Percentiles rank a stretch among this genome's conserved stretches.
Evolutionary conservation across 2,888 invertebrate genomes (phyloP).

Genomic region (Phyllotreta striolata): DNA sequence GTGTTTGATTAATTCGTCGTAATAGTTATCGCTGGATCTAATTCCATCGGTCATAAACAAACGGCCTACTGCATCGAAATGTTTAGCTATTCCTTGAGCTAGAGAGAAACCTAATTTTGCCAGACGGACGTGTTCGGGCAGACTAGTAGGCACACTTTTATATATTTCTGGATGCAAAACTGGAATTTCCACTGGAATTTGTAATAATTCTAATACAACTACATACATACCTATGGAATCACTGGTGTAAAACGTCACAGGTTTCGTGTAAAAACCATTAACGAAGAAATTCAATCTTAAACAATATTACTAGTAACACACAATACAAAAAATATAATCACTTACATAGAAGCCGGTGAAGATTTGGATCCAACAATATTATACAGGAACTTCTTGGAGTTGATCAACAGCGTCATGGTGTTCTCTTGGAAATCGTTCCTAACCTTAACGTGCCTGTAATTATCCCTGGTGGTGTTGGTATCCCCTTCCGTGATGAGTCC

Average conservation of each 20-base stretch:
- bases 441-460: slow-evolving; percentile 22
- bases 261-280: slow-evolving; percentile 21
- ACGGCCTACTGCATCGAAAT: slow-evolving; percentile 32
- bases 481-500: slow-evolving; percentile 32
- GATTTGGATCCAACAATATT: slow-evolving; percentile 18
- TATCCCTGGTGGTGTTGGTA: slow-evolving; percentile 15
- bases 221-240: slow-evolving; percentile 31
- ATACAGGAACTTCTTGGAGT: slow-evolving; percentile 32
- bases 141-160: slow-evolving; percentile 2
- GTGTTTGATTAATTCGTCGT: slow-evolving; percentile 12
- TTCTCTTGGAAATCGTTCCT: slow-evolving; percentile 26
- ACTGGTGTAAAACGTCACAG: slow-evolving; percentile 33
- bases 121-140: slow-evolving; percentile 30
- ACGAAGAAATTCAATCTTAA: slow-evolving; percentile 35
- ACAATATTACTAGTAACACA: slow-evolving; percentile 13
- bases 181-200: slow-evolving; percentile 11
- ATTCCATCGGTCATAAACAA: slow-evolving; percentile 18
- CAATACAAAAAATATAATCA: slow-evolving; percentile 3
- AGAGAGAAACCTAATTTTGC: slow-evolving; percentile 33
- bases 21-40: slow-evolving; percentile 22
- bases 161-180: slow-evolving; percentile 34
- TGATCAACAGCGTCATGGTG: slow-evolving; percentile 22
- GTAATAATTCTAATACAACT: neutral
- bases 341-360: slow-evolving; percentile 33
- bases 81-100: slow-evolving; percentile 29